Evolutionary conservation across 2,113 vertebrate genomes (phyloP).

Genomic region (Sinocyclocheilus rhinocerous): DNA sequence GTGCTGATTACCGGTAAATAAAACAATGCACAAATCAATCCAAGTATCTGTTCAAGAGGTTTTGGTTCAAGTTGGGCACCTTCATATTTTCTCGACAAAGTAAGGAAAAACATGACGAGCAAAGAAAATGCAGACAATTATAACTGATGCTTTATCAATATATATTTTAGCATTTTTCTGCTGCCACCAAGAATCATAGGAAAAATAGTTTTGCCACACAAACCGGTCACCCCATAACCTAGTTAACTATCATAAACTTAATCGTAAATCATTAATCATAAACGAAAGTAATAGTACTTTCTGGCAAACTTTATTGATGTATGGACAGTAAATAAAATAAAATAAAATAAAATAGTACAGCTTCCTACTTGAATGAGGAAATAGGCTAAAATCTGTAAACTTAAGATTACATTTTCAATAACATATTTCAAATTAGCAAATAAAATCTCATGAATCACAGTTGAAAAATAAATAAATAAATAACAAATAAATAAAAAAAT

Average conservation of each 20-base stretch:
- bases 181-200: not conserved
- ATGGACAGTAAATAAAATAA: not conserved
- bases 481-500: too few species aligned
- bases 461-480: too few species aligned
- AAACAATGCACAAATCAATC: not conserved
- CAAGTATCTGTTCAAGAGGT: not conserved
- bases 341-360: not conserved
- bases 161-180: not conserved
- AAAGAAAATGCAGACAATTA: not conserved
- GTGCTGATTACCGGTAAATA: not conserved
- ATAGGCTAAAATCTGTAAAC: not conserved
- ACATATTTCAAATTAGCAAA: not conserved
- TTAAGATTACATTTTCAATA: not conserved
- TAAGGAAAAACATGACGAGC: not conserved
- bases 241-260: not conserved
- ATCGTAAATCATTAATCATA: not conserved
- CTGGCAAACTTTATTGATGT: not conserved
- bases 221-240: not conserved
- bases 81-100: not conserved
- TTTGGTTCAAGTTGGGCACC: not conserved
- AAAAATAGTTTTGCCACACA: not conserved
- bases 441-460: not conserved
- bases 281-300: not conserved
- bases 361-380: not conserved
- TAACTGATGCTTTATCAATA: not conserved